phyloP scores from a whole-genome alignment of 1,140 invertebrate species.

The Drosophila pachea region DNA sequence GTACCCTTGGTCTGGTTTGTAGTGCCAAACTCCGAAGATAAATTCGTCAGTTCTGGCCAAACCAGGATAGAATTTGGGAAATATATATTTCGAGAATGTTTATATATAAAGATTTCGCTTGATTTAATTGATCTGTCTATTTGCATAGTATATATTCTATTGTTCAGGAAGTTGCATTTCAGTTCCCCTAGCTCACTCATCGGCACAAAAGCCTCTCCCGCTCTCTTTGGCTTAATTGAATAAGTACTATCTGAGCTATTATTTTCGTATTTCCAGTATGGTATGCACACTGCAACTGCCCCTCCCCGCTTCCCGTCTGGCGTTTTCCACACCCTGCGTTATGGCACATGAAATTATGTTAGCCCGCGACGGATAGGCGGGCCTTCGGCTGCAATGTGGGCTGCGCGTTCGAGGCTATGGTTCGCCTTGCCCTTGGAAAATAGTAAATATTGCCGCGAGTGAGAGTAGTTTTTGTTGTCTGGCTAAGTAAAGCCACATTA shows the following conservation, averaged over 20 bases:
- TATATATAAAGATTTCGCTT: too few species aligned
- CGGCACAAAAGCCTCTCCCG: constrained; percentile 30
- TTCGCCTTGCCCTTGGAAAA: constrained; percentile 62
- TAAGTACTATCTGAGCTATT: constrained; percentile 29
- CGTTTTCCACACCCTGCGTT: neutral
- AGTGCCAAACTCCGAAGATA: too few species aligned
- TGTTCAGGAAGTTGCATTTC: constrained; percentile 22
- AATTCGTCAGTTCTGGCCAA: too few species aligned
- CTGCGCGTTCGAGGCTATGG: too few species aligned
- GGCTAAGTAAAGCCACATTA: constrained; percentile 25
- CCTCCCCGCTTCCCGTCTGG: neutral
- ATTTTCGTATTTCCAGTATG: constrained; percentile 24
- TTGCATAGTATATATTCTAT: too few species aligned
- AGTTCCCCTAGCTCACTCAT: constrained; percentile 2
- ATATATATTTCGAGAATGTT: too few species aligned
- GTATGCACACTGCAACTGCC: neutral
- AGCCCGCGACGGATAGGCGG: constrained; percentile 22
- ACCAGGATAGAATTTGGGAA: too few species aligned
- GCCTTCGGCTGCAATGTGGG: neutral
- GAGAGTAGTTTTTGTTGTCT: constrained; percentile 59
- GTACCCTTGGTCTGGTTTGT: neutral
- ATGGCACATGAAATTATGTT: constrained; percentile 37
- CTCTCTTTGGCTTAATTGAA: constrained; percentile 5
- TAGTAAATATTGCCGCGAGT: constrained; percentile 51
- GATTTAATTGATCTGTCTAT: too few species aligned